Evolutionary conservation across 2,113 vertebrate genomes (phyloP), one percentile per base, ranked within the genome.

Genomic region (Phyllopteryx taeniolatus): DNA sequence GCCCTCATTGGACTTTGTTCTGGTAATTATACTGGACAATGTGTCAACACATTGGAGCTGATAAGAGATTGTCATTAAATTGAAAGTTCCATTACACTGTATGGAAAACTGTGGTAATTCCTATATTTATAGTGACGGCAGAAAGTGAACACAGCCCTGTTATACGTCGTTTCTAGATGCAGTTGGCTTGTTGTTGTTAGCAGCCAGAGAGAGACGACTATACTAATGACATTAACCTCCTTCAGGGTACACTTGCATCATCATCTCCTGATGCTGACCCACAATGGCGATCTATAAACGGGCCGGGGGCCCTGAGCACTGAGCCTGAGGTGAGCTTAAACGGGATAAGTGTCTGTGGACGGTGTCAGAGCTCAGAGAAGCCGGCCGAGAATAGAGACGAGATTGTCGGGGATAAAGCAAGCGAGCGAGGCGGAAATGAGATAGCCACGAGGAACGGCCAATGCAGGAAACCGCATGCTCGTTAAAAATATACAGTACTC

Each of bases 341-440:
- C 54, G 71, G 83, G 89, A 88, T 88, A 84, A 86, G 65, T 11
- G 75, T 82, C 71, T 27, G 57, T 22, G 72, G 73, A 83, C 76
- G 72, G 86, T 80, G 80, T 81, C 81, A 73, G 79, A 72, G 70
- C 62, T 85, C 77, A 73, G 73, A 86, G 85, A 85, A 78, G 70
- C 74, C 14, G 72, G 74, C 81, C 83, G 71, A 82, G 80, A 90
- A 90, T 89, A 91, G 87, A 83, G 72, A 84, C 22, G 66, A 82
- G 82, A 87, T 85, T 65, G 88, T 80, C 68, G 71, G 42, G 86
- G 85, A 86, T 89, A 84, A 88, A 81, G 79, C 78, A 39, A 83
- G 80, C 81, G 69, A 70, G 72, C 39, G 82, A 64, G 76, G 79
- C 13, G 68, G 79, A 80, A 81, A 72, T 65, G 77, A 76, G 77